These are phyloP conservation scores for Heliconius aoede DNA, from an alignment of 2,888 invertebrate species.

Conservation along the genomic window DNA sequence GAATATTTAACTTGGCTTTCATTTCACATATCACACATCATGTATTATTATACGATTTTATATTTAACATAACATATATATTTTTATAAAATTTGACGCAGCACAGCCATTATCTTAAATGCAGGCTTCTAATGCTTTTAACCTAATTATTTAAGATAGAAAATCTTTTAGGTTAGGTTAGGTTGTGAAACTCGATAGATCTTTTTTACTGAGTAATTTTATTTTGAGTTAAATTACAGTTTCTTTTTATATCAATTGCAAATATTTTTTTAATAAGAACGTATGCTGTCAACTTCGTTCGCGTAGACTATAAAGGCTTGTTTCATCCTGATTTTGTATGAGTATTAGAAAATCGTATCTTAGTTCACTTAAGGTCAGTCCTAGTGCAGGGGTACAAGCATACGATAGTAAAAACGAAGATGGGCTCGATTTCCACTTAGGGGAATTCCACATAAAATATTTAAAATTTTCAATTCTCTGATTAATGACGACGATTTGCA, in stretches of 20 bases:
- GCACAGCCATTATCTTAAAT: constrained; percentile 7
- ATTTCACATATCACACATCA: not conserved
- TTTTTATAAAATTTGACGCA: constrained; percentile 5
- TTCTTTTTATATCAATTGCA: not conserved
- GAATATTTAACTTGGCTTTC: no score
- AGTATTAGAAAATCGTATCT: no score
- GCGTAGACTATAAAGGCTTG: not conserved
- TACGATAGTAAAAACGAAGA: no score
- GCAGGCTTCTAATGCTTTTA: constrained; percentile 19
- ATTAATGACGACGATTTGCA: no score
- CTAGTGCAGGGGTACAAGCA: no score
- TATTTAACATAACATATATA: not conserved
- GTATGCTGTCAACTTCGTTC: not conserved
- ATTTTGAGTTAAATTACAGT: not conserved
- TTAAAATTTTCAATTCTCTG: no score
- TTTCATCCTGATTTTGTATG: not conserved
- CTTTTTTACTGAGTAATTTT: not conserved
- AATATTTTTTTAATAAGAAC: not conserved
- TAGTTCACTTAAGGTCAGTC: no score
- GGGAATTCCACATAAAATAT: no score
- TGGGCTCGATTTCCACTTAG: no score
- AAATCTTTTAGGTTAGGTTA: not conserved
- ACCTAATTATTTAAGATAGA: constrained; percentile 3
- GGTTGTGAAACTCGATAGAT: not conserved
- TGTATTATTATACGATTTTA: not conserved